These are phyloP conservation scores for Saguinus imperator DNA, from an alignment of 2,113 vertebrate genomes.

Conservation along the genomic window DNA sequence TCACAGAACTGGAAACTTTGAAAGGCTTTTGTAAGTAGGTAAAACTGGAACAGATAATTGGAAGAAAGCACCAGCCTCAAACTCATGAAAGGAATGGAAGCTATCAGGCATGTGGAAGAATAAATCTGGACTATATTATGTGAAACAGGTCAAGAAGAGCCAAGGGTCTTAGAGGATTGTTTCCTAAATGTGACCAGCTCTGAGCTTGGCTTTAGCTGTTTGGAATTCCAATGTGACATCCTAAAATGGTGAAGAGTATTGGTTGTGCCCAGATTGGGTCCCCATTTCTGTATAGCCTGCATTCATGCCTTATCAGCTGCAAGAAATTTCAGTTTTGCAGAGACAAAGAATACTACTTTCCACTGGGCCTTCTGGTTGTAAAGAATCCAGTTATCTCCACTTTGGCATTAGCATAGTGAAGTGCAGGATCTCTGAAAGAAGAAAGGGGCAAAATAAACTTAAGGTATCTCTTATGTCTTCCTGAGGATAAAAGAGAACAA, in stretches of 20 bases:
- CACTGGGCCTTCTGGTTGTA: not conserved
- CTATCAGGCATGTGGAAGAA: not conserved
- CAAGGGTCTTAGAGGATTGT: not conserved
- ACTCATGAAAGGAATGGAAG: not conserved
- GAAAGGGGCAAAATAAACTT: not conserved
- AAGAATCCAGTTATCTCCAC: not conserved
- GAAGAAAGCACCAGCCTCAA: not conserved
- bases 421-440: not conserved
- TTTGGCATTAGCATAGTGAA: not conserved
- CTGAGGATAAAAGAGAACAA: not conserved
- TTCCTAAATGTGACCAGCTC: not conserved
- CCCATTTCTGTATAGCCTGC: not conserved
- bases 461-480: not conserved
- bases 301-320: not conserved
- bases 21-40: not conserved
- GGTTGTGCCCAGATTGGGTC: not conserved
- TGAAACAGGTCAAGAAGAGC: not conserved
- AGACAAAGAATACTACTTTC: not conserved
- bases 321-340: conserved; percentile 15
- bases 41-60: not conserved
- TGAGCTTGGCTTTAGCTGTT: not conserved
- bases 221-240: not conserved
- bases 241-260: not conserved
- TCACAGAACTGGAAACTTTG: not conserved
- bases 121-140: not conserved